Evolutionary conservation across 2,797 vertebrate species (phyloP), one percentile per base, ranked within the genome.

Genomic region (Clarias pachynema): DNA sequence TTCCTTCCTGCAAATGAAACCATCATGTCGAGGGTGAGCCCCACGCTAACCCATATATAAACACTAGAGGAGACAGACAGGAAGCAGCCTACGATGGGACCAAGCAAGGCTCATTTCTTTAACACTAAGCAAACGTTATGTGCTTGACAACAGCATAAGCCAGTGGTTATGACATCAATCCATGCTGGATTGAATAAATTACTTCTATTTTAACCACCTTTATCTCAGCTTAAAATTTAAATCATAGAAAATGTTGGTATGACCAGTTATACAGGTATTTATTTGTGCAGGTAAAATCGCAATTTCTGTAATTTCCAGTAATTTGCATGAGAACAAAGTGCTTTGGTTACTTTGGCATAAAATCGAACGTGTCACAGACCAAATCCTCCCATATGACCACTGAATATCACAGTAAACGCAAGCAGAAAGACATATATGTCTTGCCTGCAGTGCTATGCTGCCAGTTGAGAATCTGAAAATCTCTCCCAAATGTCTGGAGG

Each of bases 21-120:
- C 8, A 34, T 69, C 60, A 82, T 79, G 84, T 82, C 8, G 22
- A 80, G 60, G 31, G 49, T 49, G 29, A 69, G 89, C 72, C 88
- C 86, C 77, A 88, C 87, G 14, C 82, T 77, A 60, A 87, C 81
- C 86, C 82, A 87, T 81, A 89, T 87, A 89, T 90, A 88, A 88
- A 89, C 82, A 87, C 75, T 22, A 78, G 63, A 81, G 22, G 15
- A 69, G 83, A 68, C 63, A 84, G 78, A 68, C 88, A 87, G 88
- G 88, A 90, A 88, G 56, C 87, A 20, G 60, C 88, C 89, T 68
- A 87, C 80, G 2, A 31, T 31, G 40, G 74, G 72, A 84, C 56
- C 74, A 66, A 73, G 65, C 68, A 82, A 79, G 79, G 72, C 22
- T 14, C 69, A 85, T 69, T 86, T 20, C 65, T 87, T 79, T 88